Percentiles rank a stretch among this genome's conserved stretches.
Conservation (phyloP, 2,797 vertebrate species). For the Megaceryle alcyon region DNA sequence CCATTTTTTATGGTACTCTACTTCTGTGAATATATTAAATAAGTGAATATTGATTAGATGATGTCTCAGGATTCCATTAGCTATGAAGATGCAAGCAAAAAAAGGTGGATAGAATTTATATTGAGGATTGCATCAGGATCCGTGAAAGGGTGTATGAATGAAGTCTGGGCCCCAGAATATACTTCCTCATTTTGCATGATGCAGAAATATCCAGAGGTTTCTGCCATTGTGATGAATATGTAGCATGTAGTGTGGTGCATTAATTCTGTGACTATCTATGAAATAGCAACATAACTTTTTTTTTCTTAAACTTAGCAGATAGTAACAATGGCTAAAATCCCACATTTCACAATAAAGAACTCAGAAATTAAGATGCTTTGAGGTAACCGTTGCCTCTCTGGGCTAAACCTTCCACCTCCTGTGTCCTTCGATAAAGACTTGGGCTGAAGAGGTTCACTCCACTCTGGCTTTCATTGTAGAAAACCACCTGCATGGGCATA, state of each 20-base stretch:
- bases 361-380: background rate
- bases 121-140: background rate
- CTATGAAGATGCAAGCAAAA: background rate
- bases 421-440: background rate
- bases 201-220: background rate
- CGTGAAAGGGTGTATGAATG: background rate
- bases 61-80: constrained; percentile 26
- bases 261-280: background rate
- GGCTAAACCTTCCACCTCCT: background rate
- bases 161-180: background rate
- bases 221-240: background rate
- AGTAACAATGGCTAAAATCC: background rate
- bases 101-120: background rate
- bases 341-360: accelerated
- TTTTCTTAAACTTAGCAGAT: background rate
- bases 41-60: constrained; percentile 52
- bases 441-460: background rate
- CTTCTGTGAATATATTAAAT: constrained; percentile 20
- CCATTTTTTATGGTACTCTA: background rate
- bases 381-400: background rate
- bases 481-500: accelerated
- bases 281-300: background rate
- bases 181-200: background rate
- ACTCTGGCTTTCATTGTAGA: background rate
- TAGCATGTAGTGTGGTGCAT: background rate